Percentiles rank a stretch among this genome's conserved stretches.
These are phyloP conservation scores for Drosophila kepulauana DNA, from an alignment of 1,140 invertebrate species.

Conservation along the genomic window DNA sequence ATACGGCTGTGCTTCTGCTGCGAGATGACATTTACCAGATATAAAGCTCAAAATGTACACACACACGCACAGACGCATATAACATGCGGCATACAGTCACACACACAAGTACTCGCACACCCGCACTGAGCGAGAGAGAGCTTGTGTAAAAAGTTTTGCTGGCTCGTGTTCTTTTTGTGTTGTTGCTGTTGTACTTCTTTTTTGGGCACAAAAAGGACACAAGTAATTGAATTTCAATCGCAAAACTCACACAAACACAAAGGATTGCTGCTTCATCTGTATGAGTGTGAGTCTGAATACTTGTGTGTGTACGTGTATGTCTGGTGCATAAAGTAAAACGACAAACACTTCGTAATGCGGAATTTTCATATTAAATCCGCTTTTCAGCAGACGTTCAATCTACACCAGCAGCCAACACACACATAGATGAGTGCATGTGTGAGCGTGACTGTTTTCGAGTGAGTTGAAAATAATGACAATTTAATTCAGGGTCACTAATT, in stretches of 20 bases:
- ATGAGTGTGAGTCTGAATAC: background rate
- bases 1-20: conserved; percentile 32
- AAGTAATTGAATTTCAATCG: conserved; percentile 83
- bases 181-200: conserved; percentile 46
- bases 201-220: conserved; percentile 75
- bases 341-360: conserved; percentile 81
- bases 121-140: conserved; percentile 19
- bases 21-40: conserved; percentile 78
- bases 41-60: conserved; percentile 69
- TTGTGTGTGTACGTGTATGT: background rate
- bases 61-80: conserved; percentile 18
- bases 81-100: conserved; percentile 3
- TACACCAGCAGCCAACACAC: conserved; percentile 8
- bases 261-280: conserved; percentile 22
- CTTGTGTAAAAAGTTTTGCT: conserved; percentile 59
- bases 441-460: conserved; percentile 72
- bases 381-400: conserved; percentile 69
- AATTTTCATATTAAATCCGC: conserved; percentile 83
- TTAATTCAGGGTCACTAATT: conserved; percentile 84
- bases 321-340: conserved; percentile 70
- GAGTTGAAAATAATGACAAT: conserved; percentile 81
- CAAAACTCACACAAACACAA: conserved; percentile 57
- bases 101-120: conserved; percentile 1
- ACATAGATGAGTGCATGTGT: conserved; percentile 37
- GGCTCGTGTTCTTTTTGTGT: conserved; percentile 16